phyloP scores from a whole-genome alignment of 2,797 vertebrate species.

The Syndactyla subalaris region DNA sequence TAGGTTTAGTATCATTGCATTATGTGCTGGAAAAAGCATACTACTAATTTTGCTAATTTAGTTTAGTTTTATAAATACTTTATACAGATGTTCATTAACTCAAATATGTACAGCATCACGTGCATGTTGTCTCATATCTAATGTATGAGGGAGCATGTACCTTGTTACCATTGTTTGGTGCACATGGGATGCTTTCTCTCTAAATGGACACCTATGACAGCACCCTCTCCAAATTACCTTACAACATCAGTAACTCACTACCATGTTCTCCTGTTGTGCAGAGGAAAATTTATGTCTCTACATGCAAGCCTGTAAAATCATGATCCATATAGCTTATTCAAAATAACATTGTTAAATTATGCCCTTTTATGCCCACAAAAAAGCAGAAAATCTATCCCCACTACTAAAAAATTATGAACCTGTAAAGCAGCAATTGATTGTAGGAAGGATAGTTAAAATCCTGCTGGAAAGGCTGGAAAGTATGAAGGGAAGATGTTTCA shows the following conservation, averaged over 20 bases:
- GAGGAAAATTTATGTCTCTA: neutral
- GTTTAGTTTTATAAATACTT: neutral
- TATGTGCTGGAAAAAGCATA: neutral
- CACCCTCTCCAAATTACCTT: neutral
- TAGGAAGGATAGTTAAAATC: neutral
- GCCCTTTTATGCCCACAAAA: neutral
- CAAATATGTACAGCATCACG: neutral
- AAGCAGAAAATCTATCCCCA: neutral
- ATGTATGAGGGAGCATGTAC: neutral
- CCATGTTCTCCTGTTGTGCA: neutral
- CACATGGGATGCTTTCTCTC: neutral
- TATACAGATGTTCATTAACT: neutral
- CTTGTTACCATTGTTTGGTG: neutral
- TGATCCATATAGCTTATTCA: neutral
- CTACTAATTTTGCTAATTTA: neutral
- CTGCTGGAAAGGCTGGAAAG: neutral
- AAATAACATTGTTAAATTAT: neutral
- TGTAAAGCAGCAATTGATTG: neutral
- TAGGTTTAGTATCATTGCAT: neutral
- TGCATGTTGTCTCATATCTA: neutral
- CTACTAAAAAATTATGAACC: neutral
- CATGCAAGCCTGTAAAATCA: neutral
- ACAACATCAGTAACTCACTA: neutral
- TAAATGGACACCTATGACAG: neutral
- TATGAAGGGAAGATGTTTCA: neutral